Evolutionary conservation across 2,113 vertebrate species (phyloP).

Genomic region (Gasterosteus nipponicus): DNA sequence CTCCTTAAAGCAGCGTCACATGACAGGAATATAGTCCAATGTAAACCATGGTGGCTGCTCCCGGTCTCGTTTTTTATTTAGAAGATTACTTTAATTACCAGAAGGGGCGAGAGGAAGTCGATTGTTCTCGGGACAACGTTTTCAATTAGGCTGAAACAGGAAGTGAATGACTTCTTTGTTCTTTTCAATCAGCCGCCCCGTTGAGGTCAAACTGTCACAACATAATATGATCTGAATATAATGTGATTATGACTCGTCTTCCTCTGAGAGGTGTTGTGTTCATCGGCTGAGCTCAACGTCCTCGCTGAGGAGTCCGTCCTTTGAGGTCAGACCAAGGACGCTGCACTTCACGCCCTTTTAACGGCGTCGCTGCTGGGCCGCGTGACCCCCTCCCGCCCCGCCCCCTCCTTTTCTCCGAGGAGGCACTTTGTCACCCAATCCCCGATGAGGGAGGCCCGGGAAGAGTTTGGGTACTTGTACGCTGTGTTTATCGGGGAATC

Average conservation of each 20-base stretch:
- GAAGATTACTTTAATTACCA: conserved; percentile 9
- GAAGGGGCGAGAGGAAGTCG: conserved; percentile 29
- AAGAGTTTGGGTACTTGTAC: too few relatives aligned
- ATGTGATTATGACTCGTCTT: background rate
- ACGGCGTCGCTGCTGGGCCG: background rate
- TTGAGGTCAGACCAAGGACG: background rate
- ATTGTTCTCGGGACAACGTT: conserved; percentile 47
- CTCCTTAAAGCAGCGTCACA: background rate
- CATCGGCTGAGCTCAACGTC: too few relatives aligned
- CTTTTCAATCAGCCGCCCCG: conserved; percentile 42
- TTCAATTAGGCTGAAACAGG: conserved; percentile 43
- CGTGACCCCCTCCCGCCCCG: too few relatives aligned
- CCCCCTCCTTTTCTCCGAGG: too few relatives aligned
- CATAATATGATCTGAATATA: conserved; percentile 1
- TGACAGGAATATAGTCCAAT: background rate
- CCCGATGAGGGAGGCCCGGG: too few relatives aligned
- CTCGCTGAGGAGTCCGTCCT: background rate
- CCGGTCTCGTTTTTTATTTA: background rate
- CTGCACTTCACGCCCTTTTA: background rate
- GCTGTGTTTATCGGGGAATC: too few relatives aligned
- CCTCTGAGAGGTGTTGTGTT: too few relatives aligned
- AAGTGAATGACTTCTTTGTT: conserved; percentile 54
- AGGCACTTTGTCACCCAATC: too few relatives aligned
- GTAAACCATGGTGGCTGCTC: background rate
- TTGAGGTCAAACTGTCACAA: conserved; percentile 21